Percentiles rank a stretch among this genome's conserved stretches.
Evolutionary conservation across 1,140 invertebrate genomes (phyloP).

Genomic region (Drosophila trapezifrons): DNA sequence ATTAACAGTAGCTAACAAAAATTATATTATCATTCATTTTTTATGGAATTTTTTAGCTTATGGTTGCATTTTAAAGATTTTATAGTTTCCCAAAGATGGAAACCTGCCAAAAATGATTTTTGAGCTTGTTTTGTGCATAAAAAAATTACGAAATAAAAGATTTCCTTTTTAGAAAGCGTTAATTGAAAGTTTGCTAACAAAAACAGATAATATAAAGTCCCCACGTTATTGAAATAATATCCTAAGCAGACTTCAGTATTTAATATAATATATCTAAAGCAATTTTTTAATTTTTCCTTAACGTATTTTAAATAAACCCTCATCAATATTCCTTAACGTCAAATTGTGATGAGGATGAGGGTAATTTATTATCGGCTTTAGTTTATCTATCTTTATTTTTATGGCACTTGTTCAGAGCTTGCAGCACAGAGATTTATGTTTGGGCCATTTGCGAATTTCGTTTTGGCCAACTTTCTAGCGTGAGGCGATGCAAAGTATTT

Average conservation of each 20-base stretch:
- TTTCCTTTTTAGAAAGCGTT: not conserved
- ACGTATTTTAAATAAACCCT: not conserved
- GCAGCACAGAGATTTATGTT: conserved; percentile 29
- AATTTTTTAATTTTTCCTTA: not conserved
- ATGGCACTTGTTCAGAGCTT: conserved; percentile 26
- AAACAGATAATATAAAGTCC: too few species aligned
- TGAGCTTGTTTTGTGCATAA: not conserved
- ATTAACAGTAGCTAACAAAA: too few species aligned
- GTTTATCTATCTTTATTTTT: conserved; percentile 31
- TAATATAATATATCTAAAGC: not conserved
- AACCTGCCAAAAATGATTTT: not conserved
- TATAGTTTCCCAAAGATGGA: too few species aligned
- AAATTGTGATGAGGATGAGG: not conserved
- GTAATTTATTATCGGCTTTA: conserved; percentile 28
- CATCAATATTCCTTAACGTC: not conserved
- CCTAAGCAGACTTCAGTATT: too few species aligned
- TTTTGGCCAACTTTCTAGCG: conserved; percentile 79
- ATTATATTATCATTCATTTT: too few species aligned
- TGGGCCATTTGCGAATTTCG: conserved; percentile 61
- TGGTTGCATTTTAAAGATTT: too few species aligned
- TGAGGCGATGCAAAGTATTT: conserved; percentile 72
- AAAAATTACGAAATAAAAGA: not conserved
- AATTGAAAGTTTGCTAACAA: not conserved
- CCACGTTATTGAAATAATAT: too few species aligned
- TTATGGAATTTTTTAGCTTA: too few species aligned